Conservation (phyloP, 2,888 invertebrate genomes). For the Nomada goodeniana region DNA sequence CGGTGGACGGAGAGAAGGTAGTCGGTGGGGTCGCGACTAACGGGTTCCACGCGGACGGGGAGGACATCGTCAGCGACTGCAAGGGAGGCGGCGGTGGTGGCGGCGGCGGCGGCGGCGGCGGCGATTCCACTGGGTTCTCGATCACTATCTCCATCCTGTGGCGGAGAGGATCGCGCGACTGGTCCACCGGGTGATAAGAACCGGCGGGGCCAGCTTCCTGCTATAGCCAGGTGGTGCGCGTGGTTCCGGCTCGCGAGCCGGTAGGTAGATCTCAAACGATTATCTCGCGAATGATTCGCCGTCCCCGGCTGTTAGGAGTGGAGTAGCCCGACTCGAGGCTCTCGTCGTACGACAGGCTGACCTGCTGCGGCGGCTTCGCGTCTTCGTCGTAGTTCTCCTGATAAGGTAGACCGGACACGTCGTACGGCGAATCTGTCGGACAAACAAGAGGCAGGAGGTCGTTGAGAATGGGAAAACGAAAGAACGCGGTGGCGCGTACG, state of each 20-base stretch:
- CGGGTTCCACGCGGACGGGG: constrained; percentile 17
- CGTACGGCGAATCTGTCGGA: constrained; percentile 94
- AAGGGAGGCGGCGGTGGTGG: constrained; percentile 39
- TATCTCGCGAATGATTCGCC: constrained; percentile 97
- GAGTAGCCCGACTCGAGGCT: constrained; percentile 97
- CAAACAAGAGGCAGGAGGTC: constrained; percentile 28
- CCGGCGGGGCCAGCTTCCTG: constrained; percentile 79
- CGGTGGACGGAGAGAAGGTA: constrained; percentile 37
- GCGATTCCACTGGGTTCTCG: constrained; percentile 75
- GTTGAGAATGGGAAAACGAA: constrained; percentile 30
- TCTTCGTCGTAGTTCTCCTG: constrained; percentile 91
- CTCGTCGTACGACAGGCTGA: constrained; percentile 96
- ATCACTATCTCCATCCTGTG: constrained; percentile 82
- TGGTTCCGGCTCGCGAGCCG: constrained; percentile 83
- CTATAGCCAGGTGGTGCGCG: constrained; percentile 84
- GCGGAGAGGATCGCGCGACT: constrained; percentile 61
- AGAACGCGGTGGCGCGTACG: constrained; percentile 25
- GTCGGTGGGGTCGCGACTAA: constrained; percentile 7
- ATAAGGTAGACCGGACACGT: constrained; percentile 96
- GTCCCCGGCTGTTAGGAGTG: constrained; percentile 96
- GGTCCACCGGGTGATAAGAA: constrained; percentile 58
- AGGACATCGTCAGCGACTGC: not conserved
- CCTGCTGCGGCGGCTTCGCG: constrained; percentile 93
- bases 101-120: constrained; percentile 42
- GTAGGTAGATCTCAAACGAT: constrained; percentile 90